These are phyloP conservation scores for Entomobrya multifasciata DNA, from an alignment of 2,888 invertebrate genomes.

Conservation along the genomic window DNA sequence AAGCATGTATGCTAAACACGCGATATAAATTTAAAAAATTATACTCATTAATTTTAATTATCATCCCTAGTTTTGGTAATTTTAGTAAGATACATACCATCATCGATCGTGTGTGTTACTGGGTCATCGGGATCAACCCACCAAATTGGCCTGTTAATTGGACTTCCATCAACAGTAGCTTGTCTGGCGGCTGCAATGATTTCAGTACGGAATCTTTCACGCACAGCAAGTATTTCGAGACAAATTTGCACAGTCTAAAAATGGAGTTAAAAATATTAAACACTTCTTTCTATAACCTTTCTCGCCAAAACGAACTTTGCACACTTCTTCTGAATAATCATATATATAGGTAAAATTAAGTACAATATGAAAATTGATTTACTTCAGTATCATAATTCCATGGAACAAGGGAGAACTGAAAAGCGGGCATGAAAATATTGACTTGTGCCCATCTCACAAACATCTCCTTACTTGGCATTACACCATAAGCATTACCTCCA, in stretches of 20 bases:
- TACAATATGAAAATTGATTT: too few relatives aligned
- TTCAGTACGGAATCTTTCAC: constrained; percentile 56
- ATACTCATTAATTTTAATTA: not conserved
- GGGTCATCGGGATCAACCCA: constrained; percentile 88
- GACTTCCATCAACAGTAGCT: constrained; percentile 85
- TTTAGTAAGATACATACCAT: constrained; percentile 81
- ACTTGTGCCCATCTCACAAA: constrained; percentile 90
- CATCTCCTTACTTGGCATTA: constrained; percentile 83
- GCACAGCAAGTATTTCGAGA: constrained; percentile 51
- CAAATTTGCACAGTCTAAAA: constrained; percentile 64
- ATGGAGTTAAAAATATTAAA: not conserved
- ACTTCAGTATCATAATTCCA: constrained; percentile 87
- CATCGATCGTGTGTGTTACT: constrained; percentile 83
- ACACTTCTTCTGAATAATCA: too few relatives aligned
- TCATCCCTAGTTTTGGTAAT: too few relatives aligned
- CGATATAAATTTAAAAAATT: not conserved
- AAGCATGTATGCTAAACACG: constrained; percentile 87
- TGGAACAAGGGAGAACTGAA: constrained; percentile 90
- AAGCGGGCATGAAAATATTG: constrained; percentile 88
- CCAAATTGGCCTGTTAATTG: constrained; percentile 92
- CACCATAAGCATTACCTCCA: constrained; percentile 82
- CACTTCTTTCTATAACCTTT: too few relatives aligned
- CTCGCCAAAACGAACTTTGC: too few relatives aligned
- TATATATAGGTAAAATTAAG: too few relatives aligned
- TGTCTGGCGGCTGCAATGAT: constrained; percentile 84